Conservation (phyloP, 2,888 invertebrate species). For the Cheilosia grossa region DNA sequence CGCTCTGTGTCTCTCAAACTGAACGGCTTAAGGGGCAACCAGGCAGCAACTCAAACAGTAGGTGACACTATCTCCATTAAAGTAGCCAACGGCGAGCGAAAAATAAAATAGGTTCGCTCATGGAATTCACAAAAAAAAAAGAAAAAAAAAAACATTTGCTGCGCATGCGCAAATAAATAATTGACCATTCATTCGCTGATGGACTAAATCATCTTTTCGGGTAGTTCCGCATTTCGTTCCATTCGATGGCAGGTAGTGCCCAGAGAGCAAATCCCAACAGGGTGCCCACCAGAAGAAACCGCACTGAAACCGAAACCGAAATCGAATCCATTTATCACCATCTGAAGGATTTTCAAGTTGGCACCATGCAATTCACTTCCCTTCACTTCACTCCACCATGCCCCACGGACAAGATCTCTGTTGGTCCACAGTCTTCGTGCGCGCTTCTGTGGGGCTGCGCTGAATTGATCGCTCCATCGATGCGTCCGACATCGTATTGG, state of each 20-base stretch:
- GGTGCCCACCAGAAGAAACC: conserved; percentile 54
- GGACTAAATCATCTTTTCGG: conserved; percentile 63
- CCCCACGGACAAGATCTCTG: not conserved
- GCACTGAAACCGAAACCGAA: conserved; percentile 57
- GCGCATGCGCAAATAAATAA: conserved; percentile 46
- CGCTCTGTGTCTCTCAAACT: too few species aligned
- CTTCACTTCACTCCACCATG: not conserved
- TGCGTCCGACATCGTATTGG: not conserved
- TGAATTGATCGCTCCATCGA: conserved; percentile 56
- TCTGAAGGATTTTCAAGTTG: conserved; percentile 63
- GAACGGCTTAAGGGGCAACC: too few species aligned
- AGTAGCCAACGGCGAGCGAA: not conserved
- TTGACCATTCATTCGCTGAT: conserved; percentile 48
- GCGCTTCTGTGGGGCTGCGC: conserved; percentile 50
- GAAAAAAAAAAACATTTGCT: conserved; percentile 17
- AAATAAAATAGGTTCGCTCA: conserved; percentile 28
- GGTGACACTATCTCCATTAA: conserved; percentile 42
- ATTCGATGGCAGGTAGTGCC: conserved; percentile 40
- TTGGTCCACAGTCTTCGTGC: conserved; percentile 12
- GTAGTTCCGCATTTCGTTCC: conserved; percentile 49
- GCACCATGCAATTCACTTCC: conserved; percentile 20
- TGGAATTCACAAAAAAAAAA: conserved; percentile 1
- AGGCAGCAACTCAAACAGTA: too few species aligned
- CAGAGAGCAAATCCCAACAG: not conserved
- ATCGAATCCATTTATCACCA: conserved; percentile 72